Base-by-base conservation (phyloP, 2,888 invertebrate species). In the Horisme vitalbata region DNA sequence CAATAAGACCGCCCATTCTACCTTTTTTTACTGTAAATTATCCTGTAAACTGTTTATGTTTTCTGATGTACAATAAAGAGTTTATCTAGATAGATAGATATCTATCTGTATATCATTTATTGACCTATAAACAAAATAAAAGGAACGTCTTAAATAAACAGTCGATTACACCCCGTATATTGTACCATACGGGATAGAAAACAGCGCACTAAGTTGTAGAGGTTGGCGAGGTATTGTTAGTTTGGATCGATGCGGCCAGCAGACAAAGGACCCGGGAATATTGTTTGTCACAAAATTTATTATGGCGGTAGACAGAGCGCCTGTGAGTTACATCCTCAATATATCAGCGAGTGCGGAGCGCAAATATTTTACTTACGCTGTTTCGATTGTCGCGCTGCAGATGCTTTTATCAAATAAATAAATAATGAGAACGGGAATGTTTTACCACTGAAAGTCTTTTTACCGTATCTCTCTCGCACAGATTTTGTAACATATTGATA, bases 261-360 rank as follows among this genome's bases (percentile, higher is more conserved):
- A 78, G 79, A 88, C 85, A 85, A 85, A 82, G 79, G 84, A 75
- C 71, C 69, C 56, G 75, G 77, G 81, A 83, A 86, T 86, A 86
- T 85, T 86, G 86, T 87, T 86, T 85, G 85, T 83, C 79, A 83
- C 79, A 77, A 85, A 86, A 86, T 86, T 86, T 87, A 86, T 86
- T 86, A 83, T 73, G 71, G 78, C 74, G 65, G 67, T 68, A 51
- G 51, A 56, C 48, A 52, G 55, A 47, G 41, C 54, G 48, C 36
- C 39, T 38, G 50, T 60, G 57, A 65, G 67, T 66, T 70, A 79
- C 75, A 66, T 57, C 68, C 69, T 64, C 80, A 71, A 82, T 83
- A 82, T 79, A 75, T 83, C 78, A 79, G 70, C 47, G 54, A 57
- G 48, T 38, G 57, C 41, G 56, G 54, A 55, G 70, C 67, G 59